Percentiles rank a stretch among this genome's conserved stretches.
Evolutionary conservation across 30 jellyfish, hydroid and myxozoan species (phyloP).

Genomic region (Cassiopea andromeda): DNA sequence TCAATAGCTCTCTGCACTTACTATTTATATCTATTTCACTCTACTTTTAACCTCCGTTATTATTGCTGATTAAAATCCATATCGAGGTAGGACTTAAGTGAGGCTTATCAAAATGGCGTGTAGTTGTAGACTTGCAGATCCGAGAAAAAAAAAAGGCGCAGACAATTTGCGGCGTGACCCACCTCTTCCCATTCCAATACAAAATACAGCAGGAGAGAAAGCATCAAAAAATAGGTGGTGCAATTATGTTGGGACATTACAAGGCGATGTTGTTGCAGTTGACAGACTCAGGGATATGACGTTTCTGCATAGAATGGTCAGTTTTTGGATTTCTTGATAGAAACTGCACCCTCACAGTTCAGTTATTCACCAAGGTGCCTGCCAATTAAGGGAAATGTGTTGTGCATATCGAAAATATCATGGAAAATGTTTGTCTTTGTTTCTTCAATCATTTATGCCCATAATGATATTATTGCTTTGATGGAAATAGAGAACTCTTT

Average conservation of each 20-base stretch:
- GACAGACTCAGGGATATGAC: slow-evolving; percentile 73
- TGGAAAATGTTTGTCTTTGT: too few relatives aligned
- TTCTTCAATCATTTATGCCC: too few relatives aligned
- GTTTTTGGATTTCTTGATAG: neutral
- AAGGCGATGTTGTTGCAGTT: slow-evolving; percentile 69
- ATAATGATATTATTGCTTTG: too few relatives aligned
- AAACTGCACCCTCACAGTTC: too few relatives aligned
- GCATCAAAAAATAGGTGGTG: slow-evolving; percentile 73
- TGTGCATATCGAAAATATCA: too few relatives aligned
- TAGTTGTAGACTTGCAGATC: slow-evolving; percentile 29
- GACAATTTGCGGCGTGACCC: slow-evolving; percentile 24
- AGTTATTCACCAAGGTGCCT: too few relatives aligned
- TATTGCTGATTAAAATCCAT: neutral
- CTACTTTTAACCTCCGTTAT: too few relatives aligned
- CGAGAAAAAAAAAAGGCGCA: slow-evolving; percentile 32
- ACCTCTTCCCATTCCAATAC: slow-evolving; percentile 85
- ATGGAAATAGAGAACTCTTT: too few relatives aligned
- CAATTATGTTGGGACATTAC: slow-evolving; percentile 62
- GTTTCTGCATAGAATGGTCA: slow-evolving; percentile 75
- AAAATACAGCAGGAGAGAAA: slow-evolving; percentile 57
- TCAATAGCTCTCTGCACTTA: too few relatives aligned
- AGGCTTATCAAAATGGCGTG: slow-evolving; percentile 21
- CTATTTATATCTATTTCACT: too few relatives aligned
- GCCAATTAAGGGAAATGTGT: too few relatives aligned
- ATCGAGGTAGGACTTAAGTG: neutral